Evolutionary conservation across 2,113 vertebrate species (phyloP).

Genomic region (Tor tambroides): DNA sequence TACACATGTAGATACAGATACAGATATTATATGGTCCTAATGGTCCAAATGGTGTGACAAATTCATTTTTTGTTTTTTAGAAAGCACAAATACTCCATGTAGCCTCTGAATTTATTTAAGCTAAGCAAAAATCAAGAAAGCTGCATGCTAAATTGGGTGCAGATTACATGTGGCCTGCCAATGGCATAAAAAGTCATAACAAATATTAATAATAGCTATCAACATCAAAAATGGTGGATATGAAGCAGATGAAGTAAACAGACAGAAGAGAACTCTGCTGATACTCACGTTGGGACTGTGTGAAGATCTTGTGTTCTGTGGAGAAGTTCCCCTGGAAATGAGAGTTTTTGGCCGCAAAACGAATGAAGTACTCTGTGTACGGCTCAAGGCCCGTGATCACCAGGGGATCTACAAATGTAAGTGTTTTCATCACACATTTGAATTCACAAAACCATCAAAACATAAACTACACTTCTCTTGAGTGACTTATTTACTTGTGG

Average conservation of each 20-base stretch:
- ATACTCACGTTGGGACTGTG: slow-evolving; percentile 70
- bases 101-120: too few species aligned
- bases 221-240: background rate
- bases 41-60: too few species aligned
- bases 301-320: slow-evolving; percentile 49
- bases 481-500: slow-evolving; percentile 32
- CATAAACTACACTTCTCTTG: background rate
- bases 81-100: too few species aligned
- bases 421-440: background rate
- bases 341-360: slow-evolving; percentile 70
- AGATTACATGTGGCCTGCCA: background rate
- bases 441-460: background rate
- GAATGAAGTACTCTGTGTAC: slow-evolving; percentile 70
- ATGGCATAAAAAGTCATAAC: background rate
- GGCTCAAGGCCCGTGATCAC: slow-evolving; percentile 63
- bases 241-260: background rate
- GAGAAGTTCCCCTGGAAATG: slow-evolving; percentile 72
- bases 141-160: background rate
- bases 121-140: too few species aligned
- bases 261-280: background rate
- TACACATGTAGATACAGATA: too few species aligned
- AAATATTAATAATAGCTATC: background rate
- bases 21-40: too few species aligned
- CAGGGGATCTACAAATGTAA: slow-evolving; percentile 58
- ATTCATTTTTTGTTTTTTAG: too few species aligned